A percentile compares a stretch with the other conserved stretches of the same genome.
phyloP scores from a whole-genome alignment of 2,113 vertebrate species.

The Perca schrenkii region DNA sequence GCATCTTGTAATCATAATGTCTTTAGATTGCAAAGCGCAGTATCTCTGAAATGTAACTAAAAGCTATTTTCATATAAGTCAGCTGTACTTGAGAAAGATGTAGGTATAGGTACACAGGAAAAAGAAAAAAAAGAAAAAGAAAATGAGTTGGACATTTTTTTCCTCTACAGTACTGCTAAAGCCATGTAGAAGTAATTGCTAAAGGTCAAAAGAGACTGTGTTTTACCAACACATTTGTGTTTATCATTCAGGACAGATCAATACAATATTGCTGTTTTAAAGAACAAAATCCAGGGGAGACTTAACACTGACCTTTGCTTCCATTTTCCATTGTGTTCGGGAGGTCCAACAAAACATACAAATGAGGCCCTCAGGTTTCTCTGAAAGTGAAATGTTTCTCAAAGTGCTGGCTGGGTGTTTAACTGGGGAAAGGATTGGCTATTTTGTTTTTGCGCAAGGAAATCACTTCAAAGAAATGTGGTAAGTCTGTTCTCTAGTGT shows the following conservation, averaged over 20 bases:
- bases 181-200: constrained; percentile 79
- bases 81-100: background rate
- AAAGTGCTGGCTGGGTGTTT: constrained; percentile 31
- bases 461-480: background rate
- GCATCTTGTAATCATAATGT: background rate
- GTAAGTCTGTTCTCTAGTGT: background rate
- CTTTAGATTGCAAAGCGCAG: background rate
- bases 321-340: constrained; percentile 73
- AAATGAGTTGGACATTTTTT: constrained; percentile 49
- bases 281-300: constrained; percentile 80
- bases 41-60: constrained; percentile 10
- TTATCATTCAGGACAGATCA: constrained; percentile 82
- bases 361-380: constrained; percentile 74
- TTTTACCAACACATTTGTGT: constrained; percentile 82
- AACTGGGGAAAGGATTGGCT: constrained; percentile 1
- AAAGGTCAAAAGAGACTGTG: constrained; percentile 83
- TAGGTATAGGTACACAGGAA: constrained; percentile 18
- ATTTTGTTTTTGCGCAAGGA: constrained; percentile 10
- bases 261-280: constrained; percentile 82
- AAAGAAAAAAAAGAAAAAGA: background rate
- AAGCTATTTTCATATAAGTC: background rate
- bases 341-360: constrained; percentile 76
- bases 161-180: constrained; percentile 54
- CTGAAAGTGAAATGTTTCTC: constrained; percentile 42
- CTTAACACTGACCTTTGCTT: constrained; percentile 83